phyloP scores from a whole-genome alignment of 53 echinoderm and acorn worm species.

The Apostichopus leukothele region DNA sequence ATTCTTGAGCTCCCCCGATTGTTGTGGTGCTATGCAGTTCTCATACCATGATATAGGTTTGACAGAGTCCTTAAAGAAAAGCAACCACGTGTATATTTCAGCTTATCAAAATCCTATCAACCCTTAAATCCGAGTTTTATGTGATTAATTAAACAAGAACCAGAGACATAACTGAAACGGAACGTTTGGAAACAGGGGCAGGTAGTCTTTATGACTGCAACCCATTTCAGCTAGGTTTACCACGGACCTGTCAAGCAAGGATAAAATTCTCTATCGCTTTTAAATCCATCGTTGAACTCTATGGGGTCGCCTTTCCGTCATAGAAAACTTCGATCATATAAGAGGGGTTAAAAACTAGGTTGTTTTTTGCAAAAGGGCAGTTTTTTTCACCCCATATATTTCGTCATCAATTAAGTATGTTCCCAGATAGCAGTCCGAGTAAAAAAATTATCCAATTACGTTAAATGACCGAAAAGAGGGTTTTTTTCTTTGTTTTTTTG shows the following conservation, averaged over 20 bases:
- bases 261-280: slow-evolving; percentile 4
- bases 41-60: not conserved
- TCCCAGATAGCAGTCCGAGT: too few relatives aligned
- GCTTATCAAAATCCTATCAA: slow-evolving; percentile 41
- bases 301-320: slow-evolving; percentile 25
- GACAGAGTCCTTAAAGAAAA: slow-evolving; percentile 15
- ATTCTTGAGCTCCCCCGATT: slow-evolving; percentile 22
- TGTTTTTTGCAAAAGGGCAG: slow-evolving; percentile 32
- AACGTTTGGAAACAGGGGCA: slow-evolving; percentile 25
- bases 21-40: slow-evolving; percentile 24
- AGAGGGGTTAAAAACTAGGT: slow-evolving; percentile 10
- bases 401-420: too few relatives aligned
- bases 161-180: slow-evolving; percentile 1
- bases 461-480: too few relatives aligned
- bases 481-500: too few relatives aligned
- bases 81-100: slow-evolving; percentile 47
- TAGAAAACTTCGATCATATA: not conserved
- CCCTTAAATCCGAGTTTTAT: slow-evolving; percentile 32
- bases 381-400: not conserved
- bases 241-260: slow-evolving; percentile 31
- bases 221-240: slow-evolving; percentile 24
- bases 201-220: not conserved
- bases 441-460: too few relatives aligned
- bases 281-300: slow-evolving; percentile 32
- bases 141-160: slow-evolving; percentile 44